phyloP scores from a whole-genome alignment of 2,888 invertebrate genomes.

The Apamea epomidion region DNA sequence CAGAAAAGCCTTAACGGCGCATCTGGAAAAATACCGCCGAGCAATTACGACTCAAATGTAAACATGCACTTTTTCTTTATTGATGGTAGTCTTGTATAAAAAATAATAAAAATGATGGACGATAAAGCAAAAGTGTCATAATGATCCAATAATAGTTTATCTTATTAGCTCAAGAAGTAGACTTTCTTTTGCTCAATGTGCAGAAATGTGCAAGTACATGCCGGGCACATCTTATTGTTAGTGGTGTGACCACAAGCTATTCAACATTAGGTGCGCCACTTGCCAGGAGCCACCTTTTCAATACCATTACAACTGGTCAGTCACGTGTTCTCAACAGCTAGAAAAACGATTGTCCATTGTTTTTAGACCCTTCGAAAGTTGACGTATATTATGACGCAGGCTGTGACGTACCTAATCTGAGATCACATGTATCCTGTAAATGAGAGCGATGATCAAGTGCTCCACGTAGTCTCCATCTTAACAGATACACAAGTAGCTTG shows the following conservation, averaged over 20 bases:
- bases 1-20: slow-evolving; percentile 29
- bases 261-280: background rate
- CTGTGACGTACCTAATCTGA: background rate
- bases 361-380: background rate
- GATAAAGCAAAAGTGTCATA: background rate
- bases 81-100: background rate
- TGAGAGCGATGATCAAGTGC: background rate
- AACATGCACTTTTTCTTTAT: slow-evolving; percentile 18
- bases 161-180: background rate
- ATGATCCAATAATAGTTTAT: background rate
- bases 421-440: background rate
- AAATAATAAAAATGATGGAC: background rate
- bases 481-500: background rate
- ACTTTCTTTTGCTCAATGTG: background rate
- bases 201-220: background rate
- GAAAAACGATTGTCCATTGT: background rate
- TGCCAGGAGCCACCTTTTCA: background rate
- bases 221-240: background rate
- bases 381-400: background rate
- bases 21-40: slow-evolving; percentile 37
- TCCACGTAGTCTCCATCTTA: background rate
- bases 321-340: background rate
- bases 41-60: slow-evolving; percentile 24
- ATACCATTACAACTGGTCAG: background rate
- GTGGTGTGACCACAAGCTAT: background rate